phyloP scores from a whole-genome alignment of 2,113 vertebrate species.

The Zapornia atra region DNA sequence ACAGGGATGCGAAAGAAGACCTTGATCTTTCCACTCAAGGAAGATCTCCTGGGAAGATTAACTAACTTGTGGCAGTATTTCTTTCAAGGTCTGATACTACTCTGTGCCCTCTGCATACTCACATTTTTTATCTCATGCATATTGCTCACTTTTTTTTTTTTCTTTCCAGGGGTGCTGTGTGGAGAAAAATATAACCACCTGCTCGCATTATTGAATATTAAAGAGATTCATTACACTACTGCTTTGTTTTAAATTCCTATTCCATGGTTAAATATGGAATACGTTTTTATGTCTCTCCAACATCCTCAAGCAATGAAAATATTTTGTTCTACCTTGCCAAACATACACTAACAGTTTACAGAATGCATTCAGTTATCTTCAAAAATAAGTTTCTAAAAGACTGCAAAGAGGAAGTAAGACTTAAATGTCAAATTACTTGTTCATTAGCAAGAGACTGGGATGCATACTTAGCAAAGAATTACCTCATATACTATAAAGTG shows the following conservation, averaged over 20 bases:
- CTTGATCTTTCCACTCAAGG: neutral
- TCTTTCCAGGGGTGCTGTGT: neutral
- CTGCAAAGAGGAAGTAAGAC: neutral
- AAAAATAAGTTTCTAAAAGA: neutral
- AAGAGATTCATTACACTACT: neutral
- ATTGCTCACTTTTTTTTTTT: neutral
- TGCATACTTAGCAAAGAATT: neutral
- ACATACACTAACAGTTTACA: neutral
- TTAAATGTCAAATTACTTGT: neutral
- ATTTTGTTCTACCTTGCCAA: neutral
- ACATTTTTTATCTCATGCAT: neutral
- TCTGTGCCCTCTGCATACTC: neutral
- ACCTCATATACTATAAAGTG: neutral
- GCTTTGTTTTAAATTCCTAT: neutral
- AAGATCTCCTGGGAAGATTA: neutral
- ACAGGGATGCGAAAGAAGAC: neutral
- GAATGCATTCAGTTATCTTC: neutral
- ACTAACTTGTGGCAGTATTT: neutral
- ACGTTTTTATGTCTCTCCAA: neutral
- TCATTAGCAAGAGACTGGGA: neutral
- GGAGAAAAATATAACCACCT: neutral
- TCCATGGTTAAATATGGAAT: neutral
- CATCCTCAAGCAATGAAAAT: neutral
- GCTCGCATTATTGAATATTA: neutral
- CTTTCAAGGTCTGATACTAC: neutral